Conservation (phyloP, 2,113 vertebrate genomes). For the Stercorarius parasiticus region DNA sequence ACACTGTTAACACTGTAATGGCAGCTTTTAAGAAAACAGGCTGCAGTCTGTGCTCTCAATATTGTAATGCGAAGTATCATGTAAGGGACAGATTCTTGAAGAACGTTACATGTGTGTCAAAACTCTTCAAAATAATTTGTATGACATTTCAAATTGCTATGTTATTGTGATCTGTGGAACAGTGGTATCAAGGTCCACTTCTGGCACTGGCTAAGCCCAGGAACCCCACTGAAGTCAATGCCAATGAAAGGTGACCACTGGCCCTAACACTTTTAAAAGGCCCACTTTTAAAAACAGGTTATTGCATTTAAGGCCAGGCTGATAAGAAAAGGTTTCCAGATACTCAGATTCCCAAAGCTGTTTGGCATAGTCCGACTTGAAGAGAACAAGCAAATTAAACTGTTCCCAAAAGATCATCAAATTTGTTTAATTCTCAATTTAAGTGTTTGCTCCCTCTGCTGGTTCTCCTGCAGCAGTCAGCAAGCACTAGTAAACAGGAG, state of each 20-base stretch:
- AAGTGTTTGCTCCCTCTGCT: slow-evolving; percentile 39
- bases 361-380: background rate
- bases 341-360: background rate
- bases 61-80: fast-evolving
- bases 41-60: background rate
- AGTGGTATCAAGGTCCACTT: background rate
- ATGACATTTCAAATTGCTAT: background rate
- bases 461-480: background rate
- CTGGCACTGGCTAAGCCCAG: background rate
- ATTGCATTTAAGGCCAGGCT: background rate
- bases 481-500: background rate
- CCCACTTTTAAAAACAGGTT: background rate
- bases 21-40: background rate
- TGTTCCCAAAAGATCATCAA: background rate
- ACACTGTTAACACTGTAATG: background rate
- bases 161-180: background rate
- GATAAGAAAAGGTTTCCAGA: background rate
- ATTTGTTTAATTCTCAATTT: background rate
- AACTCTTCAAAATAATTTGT: background rate
- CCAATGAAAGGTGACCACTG: background rate
- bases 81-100: background rate
- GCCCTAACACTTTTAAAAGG: background rate
- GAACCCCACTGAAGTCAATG: background rate
- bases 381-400: background rate
- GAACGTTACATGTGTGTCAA: background rate